A percentile compares a stretch with the other conserved stretches of the same genome.
phyloP scores from a whole-genome alignment of 92 coral and sea anemone species.

The Umimayanthus kanabou region DNA sequence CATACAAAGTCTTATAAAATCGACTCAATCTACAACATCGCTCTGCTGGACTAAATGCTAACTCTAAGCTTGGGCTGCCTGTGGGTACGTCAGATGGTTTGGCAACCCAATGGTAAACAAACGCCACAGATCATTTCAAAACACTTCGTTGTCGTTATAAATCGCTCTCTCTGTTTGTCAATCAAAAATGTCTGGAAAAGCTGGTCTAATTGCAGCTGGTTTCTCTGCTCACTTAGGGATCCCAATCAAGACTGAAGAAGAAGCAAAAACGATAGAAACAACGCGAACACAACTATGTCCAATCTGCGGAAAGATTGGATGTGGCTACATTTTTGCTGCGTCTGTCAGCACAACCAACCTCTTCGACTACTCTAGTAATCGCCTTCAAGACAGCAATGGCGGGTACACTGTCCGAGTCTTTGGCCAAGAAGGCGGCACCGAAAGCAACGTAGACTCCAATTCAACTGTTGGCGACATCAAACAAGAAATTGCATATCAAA shows the following conservation, averaged over 20 bases:
- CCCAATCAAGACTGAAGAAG: conserved; percentile 21
- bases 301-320: background rate
- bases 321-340: background rate
- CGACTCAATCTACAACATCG: no score
- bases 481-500: conserved; percentile 2
- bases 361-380: conserved; percentile 22
- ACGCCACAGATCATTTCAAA: background rate
- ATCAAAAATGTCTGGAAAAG: conserved; percentile 20
- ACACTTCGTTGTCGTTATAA: background rate
- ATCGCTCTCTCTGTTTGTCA: background rate
- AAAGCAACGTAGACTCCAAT: conserved; percentile 9
- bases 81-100: background rate
- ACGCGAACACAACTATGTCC: conserved; percentile 3
- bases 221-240: conserved; percentile 34
- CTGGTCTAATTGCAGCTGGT: conserved; percentile 17
- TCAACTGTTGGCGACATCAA: conserved; percentile 18
- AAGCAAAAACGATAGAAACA: background rate
- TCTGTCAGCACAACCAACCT: background rate
- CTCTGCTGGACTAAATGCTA: no score
- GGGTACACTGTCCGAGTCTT: conserved; percentile 2
- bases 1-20: no score
- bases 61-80: no score
- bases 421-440: conserved; percentile 23
- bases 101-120: background rate
- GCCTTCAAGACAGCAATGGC: no score